Percentiles rank a stretch among this genome's conserved stretches.
Conservation (phyloP, 2,113 vertebrate species). For the Esox niger region DNA sequence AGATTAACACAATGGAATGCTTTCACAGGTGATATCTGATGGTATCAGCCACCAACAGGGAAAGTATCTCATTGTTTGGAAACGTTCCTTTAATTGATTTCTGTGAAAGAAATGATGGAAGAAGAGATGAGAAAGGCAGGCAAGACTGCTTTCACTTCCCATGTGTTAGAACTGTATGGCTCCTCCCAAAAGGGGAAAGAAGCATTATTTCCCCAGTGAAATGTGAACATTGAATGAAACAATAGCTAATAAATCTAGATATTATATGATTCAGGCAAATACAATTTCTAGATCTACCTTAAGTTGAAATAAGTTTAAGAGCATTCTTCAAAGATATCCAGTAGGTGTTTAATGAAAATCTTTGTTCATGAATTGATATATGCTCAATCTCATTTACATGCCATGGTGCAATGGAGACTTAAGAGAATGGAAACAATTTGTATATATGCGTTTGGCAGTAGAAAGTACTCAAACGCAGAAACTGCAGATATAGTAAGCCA, state of each 20-base stretch:
- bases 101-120: slow-evolving; percentile 1
- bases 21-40: slow-evolving; percentile 62
- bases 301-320: background rate
- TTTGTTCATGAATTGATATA: too few relatives aligned
- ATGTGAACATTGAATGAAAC: too few relatives aligned
- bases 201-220: background rate
- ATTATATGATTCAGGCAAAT: background rate
- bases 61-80: slow-evolving; percentile 54
- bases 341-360: too few relatives aligned
- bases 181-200: too few relatives aligned
- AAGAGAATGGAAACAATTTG: background rate
- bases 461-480: too few relatives aligned
- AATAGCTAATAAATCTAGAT: too few relatives aligned
- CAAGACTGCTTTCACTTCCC: background rate
- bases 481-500: too few relatives aligned
- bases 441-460: too few relatives aligned
- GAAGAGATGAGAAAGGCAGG: background rate
- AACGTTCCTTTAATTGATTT: slow-evolving; percentile 50
- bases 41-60: slow-evolving; percentile 50
- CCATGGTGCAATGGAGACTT: background rate
- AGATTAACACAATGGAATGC: slow-evolving; percentile 59
- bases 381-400: too few relatives aligned
- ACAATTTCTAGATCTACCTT: background rate
- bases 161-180: too few relatives aligned
- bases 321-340: background rate